Conservation (phyloP, 2,113 vertebrate genomes). For the Brachionichthys hirsutus region DNA sequence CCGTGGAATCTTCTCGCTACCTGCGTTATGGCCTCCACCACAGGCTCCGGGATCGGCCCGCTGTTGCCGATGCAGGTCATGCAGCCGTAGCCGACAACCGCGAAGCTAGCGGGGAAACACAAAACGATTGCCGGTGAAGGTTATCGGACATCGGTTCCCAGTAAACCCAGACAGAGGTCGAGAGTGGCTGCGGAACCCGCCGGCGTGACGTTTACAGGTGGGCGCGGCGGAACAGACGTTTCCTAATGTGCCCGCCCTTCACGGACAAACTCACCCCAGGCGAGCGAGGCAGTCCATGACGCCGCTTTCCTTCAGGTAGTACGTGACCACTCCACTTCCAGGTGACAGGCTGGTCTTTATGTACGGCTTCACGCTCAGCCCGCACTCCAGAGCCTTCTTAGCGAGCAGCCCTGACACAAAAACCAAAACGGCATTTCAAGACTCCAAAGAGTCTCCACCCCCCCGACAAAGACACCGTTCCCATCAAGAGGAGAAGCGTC, state of each 20-base stretch:
- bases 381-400: slow-evolving; percentile 88
- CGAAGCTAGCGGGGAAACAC: slow-evolving; percentile 80
- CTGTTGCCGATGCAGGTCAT: slow-evolving; percentile 99
- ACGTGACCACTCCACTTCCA: slow-evolving; percentile 97
- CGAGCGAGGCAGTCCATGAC: slow-evolving; percentile 86
- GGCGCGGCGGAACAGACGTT: no score
- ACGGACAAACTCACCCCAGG: slow-evolving; percentile 69
- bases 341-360: slow-evolving; percentile 98
- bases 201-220: no score
- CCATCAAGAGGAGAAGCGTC: slow-evolving; percentile 10
- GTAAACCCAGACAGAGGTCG: no score
- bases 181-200: no score
- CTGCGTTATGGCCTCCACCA: slow-evolving; percentile 92
- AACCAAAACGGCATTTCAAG: not conserved
- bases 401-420: slow-evolving; percentile 86
- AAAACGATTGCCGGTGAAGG: slow-evolving; percentile 1
- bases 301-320: slow-evolving; percentile 92
- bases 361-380: slow-evolving; percentile 91
- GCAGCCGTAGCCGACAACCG: slow-evolving; percentile 97
- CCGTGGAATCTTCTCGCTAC: slow-evolving; percentile 66
- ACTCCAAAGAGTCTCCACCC: no score
- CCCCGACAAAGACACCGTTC: no score
- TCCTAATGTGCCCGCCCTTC: no score
- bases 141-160: no score
- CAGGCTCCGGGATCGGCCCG: slow-evolving; percentile 89